Evolutionary conservation across 2,888 invertebrate species (phyloP).

Genomic region (Barypeithes pellucidus): DNA sequence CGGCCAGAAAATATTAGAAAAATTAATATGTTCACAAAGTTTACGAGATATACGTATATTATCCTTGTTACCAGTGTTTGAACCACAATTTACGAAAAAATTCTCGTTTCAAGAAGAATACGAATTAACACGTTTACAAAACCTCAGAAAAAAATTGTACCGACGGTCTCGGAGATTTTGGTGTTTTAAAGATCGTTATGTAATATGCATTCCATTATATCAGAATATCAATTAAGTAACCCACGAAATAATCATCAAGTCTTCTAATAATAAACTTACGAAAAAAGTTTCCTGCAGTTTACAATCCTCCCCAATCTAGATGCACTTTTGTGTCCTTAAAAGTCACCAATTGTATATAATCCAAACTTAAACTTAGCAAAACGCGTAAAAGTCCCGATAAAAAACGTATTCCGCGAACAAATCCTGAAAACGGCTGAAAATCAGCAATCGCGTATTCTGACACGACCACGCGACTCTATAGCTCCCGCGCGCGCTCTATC

Average conservation of each 20-base stretch:
- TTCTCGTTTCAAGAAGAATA: too few relatives aligned
- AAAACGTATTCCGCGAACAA: slow-evolving; percentile 9
- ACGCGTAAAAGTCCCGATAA: slow-evolving; percentile 7
- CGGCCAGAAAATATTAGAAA: too few relatives aligned
- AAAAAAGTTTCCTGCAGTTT: neutral
- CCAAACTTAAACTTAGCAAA: slow-evolving; percentile 6
- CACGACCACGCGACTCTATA: slow-evolving; percentile 47
- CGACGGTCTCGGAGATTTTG: too few relatives aligned
- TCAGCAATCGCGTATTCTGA: slow-evolving; percentile 31
- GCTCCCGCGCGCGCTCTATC: slow-evolving; percentile 37
- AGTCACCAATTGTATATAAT: slow-evolving; percentile 15
- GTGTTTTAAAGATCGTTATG: too few relatives aligned
- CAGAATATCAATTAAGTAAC: too few relatives aligned
- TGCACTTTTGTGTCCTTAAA: slow-evolving; percentile 3
- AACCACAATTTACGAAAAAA: too few relatives aligned
- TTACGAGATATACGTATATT: too few relatives aligned
- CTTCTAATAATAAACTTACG: neutral
- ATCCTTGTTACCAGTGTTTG: too few relatives aligned
- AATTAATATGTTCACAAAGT: too few relatives aligned
- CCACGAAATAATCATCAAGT: neutral
- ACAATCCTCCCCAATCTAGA: neutral
- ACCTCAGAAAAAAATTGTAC: too few relatives aligned
- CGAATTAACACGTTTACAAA: too few relatives aligned
- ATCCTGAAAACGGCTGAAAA: slow-evolving; percentile 20
- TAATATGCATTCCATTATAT: too few relatives aligned